phyloP scores from a whole-genome alignment of 37 sponge, comb jelly and placozoan species.

The Theonella swinhoei region DNA sequence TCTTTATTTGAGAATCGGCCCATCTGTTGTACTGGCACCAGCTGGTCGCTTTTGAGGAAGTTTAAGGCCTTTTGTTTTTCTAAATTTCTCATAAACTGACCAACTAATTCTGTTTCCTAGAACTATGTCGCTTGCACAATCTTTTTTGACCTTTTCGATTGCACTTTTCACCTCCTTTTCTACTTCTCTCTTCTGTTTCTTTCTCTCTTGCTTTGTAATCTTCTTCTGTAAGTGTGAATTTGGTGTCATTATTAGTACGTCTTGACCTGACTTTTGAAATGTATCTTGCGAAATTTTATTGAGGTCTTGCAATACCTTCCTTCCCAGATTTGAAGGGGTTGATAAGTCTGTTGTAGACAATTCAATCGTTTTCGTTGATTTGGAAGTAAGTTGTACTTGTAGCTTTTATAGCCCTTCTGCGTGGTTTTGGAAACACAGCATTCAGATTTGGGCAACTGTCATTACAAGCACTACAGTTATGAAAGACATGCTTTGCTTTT shows the following conservation, averaged over 20 bases:
- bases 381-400: too few species aligned
- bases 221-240: neutral
- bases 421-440: too few species aligned
- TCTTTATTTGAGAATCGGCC: conserved; percentile 3
- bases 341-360: neutral
- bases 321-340: neutral
- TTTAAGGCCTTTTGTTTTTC: conserved; percentile 26
- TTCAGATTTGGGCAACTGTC: too few species aligned
- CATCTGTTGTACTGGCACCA: too few species aligned
- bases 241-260: conserved; percentile 8
- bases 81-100: conserved; percentile 8
- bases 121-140: neutral
- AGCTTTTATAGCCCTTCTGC: too few species aligned
- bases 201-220: neutral
- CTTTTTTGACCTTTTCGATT: conserved; percentile 4
- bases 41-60: neutral
- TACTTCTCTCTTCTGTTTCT: neutral
- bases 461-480: too few species aligned
- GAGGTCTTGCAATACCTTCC: neutral
- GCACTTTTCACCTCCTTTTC: neutral
- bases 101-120: conserved; percentile 26
- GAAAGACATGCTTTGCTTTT: too few species aligned
- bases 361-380: neutral
- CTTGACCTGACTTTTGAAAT: conserved; percentile 1
- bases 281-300: neutral